Evolutionary conservation across 2,113 vertebrate genomes (phyloP).

Genomic region (Sula dactylatra): DNA sequence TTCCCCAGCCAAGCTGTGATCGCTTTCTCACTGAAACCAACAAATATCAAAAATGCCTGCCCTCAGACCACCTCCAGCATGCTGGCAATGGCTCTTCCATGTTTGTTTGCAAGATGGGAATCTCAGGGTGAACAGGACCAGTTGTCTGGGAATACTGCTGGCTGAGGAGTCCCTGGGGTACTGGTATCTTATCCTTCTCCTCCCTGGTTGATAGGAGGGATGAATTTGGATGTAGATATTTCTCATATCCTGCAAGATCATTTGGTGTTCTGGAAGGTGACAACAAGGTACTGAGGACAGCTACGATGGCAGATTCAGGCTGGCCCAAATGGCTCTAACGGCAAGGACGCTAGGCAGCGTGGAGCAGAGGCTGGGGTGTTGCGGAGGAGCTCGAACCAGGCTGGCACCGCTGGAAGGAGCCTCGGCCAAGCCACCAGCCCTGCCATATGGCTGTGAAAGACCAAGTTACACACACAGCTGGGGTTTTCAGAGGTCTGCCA

Average conservation of each 20-base stretch:
- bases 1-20: neutral
- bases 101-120: neutral
- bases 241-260: neutral
- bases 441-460: neutral
- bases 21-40: neutral
- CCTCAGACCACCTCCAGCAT: neutral
- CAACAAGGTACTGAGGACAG: neutral
- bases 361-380: neutral
- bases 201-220: neutral
- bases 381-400: neutral
- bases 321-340: neutral
- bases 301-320: neutral
- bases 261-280: neutral
- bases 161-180: neutral
- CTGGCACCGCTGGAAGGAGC: neutral
- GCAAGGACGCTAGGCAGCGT: accelerated
- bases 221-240: neutral
- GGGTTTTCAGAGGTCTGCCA: neutral
- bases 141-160: neutral
- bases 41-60: neutral
- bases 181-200: neutral
- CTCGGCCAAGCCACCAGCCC: neutral
- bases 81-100: neutral
- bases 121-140: neutral
- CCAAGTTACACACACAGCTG: neutral